Conservation (phyloP, 2,797 vertebrate species). For the Hypotaenidia philippensis region DNA sequence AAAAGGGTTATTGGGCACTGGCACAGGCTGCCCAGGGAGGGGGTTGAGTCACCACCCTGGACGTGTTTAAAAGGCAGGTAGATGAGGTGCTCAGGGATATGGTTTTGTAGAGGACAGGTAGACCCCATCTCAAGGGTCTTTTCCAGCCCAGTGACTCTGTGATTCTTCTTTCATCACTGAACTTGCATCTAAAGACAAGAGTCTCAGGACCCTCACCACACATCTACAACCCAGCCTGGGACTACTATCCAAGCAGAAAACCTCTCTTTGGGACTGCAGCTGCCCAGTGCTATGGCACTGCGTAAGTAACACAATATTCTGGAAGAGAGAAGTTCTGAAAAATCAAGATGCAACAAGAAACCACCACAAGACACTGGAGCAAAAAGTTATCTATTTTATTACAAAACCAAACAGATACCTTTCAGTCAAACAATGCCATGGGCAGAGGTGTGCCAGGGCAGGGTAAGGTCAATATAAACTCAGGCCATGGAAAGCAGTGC, state of each 20-base stretch:
- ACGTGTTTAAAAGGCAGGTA: no score
- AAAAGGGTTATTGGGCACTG: no score
- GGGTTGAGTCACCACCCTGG: no score
- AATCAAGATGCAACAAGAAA: neutral
- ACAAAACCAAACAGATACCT: constrained; percentile 57
- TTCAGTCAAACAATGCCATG: constrained; percentile 8
- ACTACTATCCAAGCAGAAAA: neutral
- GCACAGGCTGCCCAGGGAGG: no score
- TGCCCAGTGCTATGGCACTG: neutral
- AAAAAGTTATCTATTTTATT: constrained; percentile 69
- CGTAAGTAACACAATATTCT: neutral
- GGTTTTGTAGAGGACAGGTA: no score
- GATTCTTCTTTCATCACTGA: neutral
- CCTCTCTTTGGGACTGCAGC: neutral
- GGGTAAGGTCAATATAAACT: neutral
- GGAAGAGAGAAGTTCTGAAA: neutral
- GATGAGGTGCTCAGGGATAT: no score
- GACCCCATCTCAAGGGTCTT: no score
- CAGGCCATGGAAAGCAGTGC: neutral
- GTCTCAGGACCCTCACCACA: neutral
- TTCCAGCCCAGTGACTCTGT: no score
- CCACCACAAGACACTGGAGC: constrained; percentile 3
- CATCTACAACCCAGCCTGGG: neutral
- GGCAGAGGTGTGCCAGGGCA: neutral
- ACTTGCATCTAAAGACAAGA: neutral